phyloP scores from a whole-genome alignment of 1,140 invertebrate species.

The Paraescarpia echinospica region DNA sequence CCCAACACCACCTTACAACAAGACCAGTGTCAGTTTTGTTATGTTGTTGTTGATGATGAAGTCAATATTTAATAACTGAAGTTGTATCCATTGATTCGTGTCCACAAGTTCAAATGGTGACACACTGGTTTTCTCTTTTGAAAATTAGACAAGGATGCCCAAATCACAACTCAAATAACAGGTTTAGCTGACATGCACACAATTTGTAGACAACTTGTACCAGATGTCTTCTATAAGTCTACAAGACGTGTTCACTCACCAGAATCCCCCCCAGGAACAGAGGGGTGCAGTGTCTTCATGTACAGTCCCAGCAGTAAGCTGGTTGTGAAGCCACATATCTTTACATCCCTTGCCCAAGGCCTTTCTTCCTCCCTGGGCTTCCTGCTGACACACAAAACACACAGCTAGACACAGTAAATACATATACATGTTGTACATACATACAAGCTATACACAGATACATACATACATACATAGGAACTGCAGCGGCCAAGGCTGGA shows the following conservation, averaged over 20 bases:
- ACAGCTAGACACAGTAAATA: not conserved
- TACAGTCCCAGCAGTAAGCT: constrained; percentile 33
- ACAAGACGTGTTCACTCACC: constrained; percentile 31
- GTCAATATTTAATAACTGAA: too few species aligned
- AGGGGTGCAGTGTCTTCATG: constrained; percentile 40
- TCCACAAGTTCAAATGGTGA: not conserved
- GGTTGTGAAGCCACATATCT: constrained; percentile 15
- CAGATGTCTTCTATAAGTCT: too few species aligned
- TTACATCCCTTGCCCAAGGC: constrained; percentile 15
- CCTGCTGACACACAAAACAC: not conserved
- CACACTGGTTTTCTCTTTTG: not conserved
- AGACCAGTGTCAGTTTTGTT: too few species aligned
- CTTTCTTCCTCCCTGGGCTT: not conserved
- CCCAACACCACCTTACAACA: too few species aligned
- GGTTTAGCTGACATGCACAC: not conserved
- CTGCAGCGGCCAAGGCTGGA: too few species aligned
- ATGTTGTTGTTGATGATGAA: too few species aligned
- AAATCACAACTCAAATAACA: not conserved
- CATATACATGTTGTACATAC: not conserved
- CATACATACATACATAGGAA: not conserved
- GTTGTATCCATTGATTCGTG: not conserved
- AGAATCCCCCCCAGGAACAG: constrained; percentile 48
- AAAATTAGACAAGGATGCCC: not conserved
- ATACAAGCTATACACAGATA: not conserved
- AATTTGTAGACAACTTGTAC: not conserved